Conservation (phyloP, 2,113 vertebrate genomes). For the Catharus bicknelli region DNA sequence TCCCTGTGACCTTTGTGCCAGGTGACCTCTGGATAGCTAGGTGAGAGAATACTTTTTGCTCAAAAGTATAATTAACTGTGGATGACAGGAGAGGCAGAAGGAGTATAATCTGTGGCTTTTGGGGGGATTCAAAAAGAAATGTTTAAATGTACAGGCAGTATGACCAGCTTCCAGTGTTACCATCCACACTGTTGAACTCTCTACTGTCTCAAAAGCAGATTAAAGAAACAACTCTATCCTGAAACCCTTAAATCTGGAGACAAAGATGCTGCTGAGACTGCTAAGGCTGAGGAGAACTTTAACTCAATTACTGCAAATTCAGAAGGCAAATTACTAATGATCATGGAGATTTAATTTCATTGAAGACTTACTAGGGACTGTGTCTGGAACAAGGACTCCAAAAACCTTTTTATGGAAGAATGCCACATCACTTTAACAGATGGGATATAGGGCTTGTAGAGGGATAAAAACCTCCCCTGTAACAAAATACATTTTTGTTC, state of each 20-base stretch:
- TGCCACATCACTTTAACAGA: not conserved
- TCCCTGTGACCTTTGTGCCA: not conserved
- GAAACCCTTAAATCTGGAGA: not conserved
- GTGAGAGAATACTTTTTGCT: not conserved
- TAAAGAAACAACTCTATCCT: not conserved
- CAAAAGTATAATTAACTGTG: not conserved
- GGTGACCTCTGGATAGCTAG: not conserved
- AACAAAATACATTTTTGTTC: not conserved
- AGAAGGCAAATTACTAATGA: not conserved
- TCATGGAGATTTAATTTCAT: not conserved
- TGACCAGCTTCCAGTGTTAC: not conserved
- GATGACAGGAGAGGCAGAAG: not conserved
- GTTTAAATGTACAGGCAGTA: not conserved
- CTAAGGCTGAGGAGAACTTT: not conserved
- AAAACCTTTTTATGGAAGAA: not conserved
- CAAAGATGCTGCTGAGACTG: not conserved
- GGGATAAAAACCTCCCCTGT: not conserved
- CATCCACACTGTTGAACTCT: rapidly evolving
- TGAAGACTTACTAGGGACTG: not conserved
- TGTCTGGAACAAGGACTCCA: not conserved
- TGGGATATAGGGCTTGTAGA: not conserved
- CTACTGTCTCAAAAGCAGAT: not conserved
- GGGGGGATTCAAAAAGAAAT: not conserved
- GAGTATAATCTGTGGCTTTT: not conserved
- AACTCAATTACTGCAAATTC: not conserved